Evolutionary conservation across 2,797 vertebrate species (phyloP).

Genomic region (Coccyzus lansbergi): DNA sequence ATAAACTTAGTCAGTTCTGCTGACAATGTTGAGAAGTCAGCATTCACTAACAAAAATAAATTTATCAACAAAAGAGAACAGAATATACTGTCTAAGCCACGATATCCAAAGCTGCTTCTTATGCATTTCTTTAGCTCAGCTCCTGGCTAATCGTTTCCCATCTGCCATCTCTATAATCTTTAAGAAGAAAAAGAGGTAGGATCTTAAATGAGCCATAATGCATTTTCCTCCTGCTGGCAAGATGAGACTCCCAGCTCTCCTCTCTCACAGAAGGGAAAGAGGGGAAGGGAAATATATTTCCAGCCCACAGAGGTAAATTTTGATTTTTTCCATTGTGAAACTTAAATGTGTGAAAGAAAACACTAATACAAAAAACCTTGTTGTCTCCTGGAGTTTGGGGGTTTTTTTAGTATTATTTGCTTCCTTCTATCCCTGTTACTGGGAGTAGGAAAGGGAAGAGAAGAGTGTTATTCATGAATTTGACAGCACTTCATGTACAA

Average conservation of each 20-base stretch:
- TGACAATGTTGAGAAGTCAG: not conserved
- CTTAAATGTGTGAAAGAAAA: not conserved
- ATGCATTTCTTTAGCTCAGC: not conserved
- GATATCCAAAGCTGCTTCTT: not conserved
- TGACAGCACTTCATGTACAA: conserved; percentile 58
- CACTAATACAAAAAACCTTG: not conserved
- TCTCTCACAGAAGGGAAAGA: not conserved
- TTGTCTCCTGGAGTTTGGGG: not conserved
- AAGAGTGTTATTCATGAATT: not conserved
- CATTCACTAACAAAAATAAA: not conserved
- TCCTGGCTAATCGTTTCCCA: conserved; percentile 2
- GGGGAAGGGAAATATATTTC: not conserved
- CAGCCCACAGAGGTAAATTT: not conserved
- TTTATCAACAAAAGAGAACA: not conserved
- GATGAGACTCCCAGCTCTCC: not conserved
- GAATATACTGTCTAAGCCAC: not conserved
- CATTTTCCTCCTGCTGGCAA: conserved; percentile 19
- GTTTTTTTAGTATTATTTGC: not conserved
- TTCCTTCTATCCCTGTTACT: conserved; percentile 19
- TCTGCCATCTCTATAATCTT: conserved; percentile 32
- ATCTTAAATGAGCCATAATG: conserved; percentile 28
- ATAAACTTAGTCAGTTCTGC: not conserved
- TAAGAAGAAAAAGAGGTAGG: not conserved
- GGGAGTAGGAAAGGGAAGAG: not conserved
- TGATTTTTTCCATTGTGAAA: not conserved